phyloP scores from a whole-genome alignment of 2,113 vertebrate species.

The Hymenochirus boettgeri region DNA sequence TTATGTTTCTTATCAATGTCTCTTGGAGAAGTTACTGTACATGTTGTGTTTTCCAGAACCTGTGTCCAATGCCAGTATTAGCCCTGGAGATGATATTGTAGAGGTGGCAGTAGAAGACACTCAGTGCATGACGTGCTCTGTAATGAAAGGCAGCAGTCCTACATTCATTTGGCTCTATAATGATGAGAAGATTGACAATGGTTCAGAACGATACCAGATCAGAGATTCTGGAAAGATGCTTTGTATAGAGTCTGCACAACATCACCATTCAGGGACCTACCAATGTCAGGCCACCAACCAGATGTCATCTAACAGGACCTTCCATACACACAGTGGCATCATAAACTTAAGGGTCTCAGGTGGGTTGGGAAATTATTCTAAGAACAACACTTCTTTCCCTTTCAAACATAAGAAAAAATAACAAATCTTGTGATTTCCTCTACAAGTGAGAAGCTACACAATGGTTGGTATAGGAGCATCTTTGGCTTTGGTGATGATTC shows the following conservation, averaged over 20 bases:
- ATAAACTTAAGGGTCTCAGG: neutral
- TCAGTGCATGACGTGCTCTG: neutral
- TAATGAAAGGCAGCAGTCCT: neutral
- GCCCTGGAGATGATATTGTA: neutral
- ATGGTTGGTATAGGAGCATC: no score
- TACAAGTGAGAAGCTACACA: no score
- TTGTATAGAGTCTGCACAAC: neutral
- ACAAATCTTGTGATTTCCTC: no score
- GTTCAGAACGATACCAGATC: neutral
- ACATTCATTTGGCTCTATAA: neutral
- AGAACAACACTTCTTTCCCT: no score
- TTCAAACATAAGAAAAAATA: no score
- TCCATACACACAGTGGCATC: neutral
- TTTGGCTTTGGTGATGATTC: no score
- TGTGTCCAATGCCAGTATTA: neutral
- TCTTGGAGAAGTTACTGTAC: no score
- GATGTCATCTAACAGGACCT: neutral
- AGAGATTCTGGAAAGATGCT: neutral
- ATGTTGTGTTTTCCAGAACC: neutral
- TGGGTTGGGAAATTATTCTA: no score
- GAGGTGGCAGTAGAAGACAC: neutral
- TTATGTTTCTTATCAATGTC: no score
- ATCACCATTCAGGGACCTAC: neutral
- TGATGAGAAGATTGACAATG: neutral
- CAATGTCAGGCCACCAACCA: slow-evolving; percentile 17